Base-by-base conservation (phyloP, 2,113 vertebrate genomes). In the Panurus biarmicus region DNA sequence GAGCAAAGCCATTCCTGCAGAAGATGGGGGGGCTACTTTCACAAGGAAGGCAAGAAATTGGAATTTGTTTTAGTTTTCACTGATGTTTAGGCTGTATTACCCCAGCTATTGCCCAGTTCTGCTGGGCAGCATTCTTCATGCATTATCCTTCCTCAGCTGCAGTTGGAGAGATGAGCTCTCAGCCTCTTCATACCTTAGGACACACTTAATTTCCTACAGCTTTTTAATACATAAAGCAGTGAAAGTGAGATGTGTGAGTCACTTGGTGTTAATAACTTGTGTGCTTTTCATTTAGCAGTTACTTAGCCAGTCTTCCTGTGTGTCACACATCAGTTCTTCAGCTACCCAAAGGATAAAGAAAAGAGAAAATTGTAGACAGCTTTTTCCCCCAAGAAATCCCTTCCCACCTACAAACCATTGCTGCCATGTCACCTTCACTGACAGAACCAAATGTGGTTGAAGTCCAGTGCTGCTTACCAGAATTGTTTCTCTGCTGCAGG, bases 401-500 rank as follows among this genome's bases (percentile, higher is more conserved):
- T 81, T 78, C 38, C 22, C 5, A 36, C 18, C 12, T 28, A 0
- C 45, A 62, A 72, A 57, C 44, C 12, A 3, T 58, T 92, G 75
- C 53, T 94, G 12, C 69, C 53, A 28, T 7, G 45, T 53, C 22
- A 4, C 9, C 1, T 3, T 79, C 33, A 3, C 71, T 70, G 69
- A 31, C 26, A 57, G 51, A 40, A 42, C 14, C 11, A 5, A 10
- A 24, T 47, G 44, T 23, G 51, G 5, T 83, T 61, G 25, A 69
- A 54, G 36, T 25, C 13, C 20, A 16, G 33, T 22, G 38, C 81
- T 11, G 0, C 25, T 85, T 26, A 89, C 28, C 44, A 35, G 69
- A 45, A 40, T 64, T 90, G 56, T 66, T 92, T 93, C 90, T 93
- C 53, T 86, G 87, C n/a, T 96, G 79, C 94, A 99, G 99, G 99